A percentile compares a stretch with the other conserved stretches of the same genome.
These are phyloP conservation scores for Planococcus citri DNA, from an alignment of 1,140 invertebrate species.

Conservation along the genomic window DNA sequence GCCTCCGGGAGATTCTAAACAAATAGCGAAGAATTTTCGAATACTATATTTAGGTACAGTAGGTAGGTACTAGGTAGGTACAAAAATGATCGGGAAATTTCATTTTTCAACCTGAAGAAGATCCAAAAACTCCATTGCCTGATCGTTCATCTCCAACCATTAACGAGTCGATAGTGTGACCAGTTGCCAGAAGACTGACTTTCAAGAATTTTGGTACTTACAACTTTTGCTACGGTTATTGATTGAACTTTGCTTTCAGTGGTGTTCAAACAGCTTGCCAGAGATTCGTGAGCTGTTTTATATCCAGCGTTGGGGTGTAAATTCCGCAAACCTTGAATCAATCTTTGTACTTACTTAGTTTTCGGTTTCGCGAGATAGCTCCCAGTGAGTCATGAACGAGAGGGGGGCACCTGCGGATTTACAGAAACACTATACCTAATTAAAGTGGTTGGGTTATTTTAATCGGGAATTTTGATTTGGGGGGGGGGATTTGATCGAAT, in stretches of 20 bases:
- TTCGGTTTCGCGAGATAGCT: background rate
- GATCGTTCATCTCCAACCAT: background rate
- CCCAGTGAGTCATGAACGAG: background rate
- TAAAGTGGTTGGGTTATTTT: too few relatives aligned
- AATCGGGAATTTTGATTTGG: too few relatives aligned
- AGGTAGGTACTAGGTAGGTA: too few relatives aligned
- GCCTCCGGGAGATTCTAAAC: too few relatives aligned
- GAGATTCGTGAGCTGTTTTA: background rate
- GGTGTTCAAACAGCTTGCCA: background rate
- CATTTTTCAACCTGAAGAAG: background rate
- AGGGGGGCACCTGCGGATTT: too few relatives aligned
- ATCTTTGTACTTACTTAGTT: background rate
- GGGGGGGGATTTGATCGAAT: too few relatives aligned
- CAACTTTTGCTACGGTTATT: too few relatives aligned
- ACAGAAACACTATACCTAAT: too few relatives aligned
- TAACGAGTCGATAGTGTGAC: background rate
- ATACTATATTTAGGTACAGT: too few relatives aligned
- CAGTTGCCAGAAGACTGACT: background rate
- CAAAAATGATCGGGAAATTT: too few relatives aligned
- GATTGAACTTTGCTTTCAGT: background rate
- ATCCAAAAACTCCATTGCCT: background rate
- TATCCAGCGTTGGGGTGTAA: background rate
- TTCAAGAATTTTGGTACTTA: background rate
- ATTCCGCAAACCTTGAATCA: background rate
- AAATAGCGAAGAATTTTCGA: too few relatives aligned